Evolutionary conservation across 2,113 vertebrate genomes (phyloP).

Genomic region (Syngnathus typhle): DNA sequence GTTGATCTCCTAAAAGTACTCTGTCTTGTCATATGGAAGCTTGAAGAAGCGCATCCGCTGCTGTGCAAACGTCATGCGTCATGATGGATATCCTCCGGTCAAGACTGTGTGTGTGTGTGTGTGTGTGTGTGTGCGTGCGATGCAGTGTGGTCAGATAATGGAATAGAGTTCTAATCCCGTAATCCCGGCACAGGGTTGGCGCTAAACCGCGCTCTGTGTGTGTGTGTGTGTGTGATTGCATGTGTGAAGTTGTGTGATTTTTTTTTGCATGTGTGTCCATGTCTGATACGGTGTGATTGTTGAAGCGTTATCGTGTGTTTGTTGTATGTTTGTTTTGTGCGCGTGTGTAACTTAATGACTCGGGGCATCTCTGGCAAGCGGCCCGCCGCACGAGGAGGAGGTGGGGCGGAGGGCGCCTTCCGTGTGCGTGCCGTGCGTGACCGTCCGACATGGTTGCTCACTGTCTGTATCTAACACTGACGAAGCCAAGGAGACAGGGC

Average conservation of each 20-base stretch:
- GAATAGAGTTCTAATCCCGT: slow-evolving; percentile 76
- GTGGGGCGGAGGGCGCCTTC: slow-evolving; percentile 44
- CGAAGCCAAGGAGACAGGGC: slow-evolving; percentile 49
- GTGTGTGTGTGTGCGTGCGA: slow-evolving; percentile 19
- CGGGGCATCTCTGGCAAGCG: slow-evolving; percentile 59
- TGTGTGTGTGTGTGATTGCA: slow-evolving; percentile 1
- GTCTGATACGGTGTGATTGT: background rate
- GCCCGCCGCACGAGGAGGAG: slow-evolving; percentile 43
- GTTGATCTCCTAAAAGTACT: too few relatives aligned
- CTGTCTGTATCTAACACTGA: slow-evolving; percentile 47
- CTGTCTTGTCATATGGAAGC: background rate
- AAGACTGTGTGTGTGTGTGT: slow-evolving; percentile 37
- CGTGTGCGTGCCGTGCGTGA: slow-evolving; percentile 24
- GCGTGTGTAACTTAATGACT: slow-evolving; percentile 14
- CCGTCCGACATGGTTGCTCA: slow-evolving; percentile 20
- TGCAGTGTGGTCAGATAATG: slow-evolving; percentile 72
- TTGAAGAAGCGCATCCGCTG: slow-evolving; percentile 17
- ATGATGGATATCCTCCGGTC: slow-evolving; percentile 46
- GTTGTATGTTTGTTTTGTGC: slow-evolving; percentile 10
- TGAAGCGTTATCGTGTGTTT: too few relatives aligned
- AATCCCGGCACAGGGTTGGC: slow-evolving; percentile 72
- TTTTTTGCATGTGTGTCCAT: background rate
- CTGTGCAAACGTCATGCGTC: slow-evolving; percentile 46
- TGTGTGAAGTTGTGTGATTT: too few relatives aligned
- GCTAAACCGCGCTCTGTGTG: slow-evolving; percentile 71